Conservation (phyloP, 2,888 invertebrate genomes). For the Eristalis arbustorum region DNA sequence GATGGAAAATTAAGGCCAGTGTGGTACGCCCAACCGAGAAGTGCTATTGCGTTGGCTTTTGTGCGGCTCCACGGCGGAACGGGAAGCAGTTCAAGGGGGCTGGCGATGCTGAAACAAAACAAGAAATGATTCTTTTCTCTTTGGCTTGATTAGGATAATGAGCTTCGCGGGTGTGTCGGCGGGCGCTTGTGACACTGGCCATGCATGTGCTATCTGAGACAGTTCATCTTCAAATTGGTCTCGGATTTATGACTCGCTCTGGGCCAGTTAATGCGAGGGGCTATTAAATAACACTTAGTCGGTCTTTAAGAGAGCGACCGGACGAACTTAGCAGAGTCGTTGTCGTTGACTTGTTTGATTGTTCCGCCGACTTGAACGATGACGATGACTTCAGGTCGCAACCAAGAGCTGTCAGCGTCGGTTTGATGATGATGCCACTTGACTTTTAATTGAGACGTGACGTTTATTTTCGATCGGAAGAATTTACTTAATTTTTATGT, state of each 20-base stretch:
- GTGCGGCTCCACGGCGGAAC: neutral
- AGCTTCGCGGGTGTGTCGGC: neutral
- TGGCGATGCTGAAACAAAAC: neutral
- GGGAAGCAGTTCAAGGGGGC: neutral
- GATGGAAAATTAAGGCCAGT: conserved; percentile 64
- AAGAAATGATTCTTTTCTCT: neutral
- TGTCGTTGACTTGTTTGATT: neutral
- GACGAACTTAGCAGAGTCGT: neutral
- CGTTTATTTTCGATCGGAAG: neutral
- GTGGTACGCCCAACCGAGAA: conserved; percentile 62
- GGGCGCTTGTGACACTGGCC: no score
- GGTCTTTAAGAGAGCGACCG: neutral
- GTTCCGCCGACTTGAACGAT: neutral
- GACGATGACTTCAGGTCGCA: neutral
- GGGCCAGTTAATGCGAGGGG: neutral
- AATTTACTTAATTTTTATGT: neutral
- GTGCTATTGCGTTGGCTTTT: conserved; percentile 27
- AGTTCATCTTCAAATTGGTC: neutral
- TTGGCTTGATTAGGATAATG: conserved; percentile 37
- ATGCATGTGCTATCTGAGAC: neutral
- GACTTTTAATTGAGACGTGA: neutral
- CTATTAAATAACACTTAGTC: neutral
- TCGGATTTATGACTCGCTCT: neutral
- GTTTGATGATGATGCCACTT: neutral
- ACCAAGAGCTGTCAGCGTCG: neutral